Evolutionary conservation across 2,113 vertebrate species (phyloP), one percentile per base, ranked within the genome.

Genomic region (Loxodonta africana): DNA sequence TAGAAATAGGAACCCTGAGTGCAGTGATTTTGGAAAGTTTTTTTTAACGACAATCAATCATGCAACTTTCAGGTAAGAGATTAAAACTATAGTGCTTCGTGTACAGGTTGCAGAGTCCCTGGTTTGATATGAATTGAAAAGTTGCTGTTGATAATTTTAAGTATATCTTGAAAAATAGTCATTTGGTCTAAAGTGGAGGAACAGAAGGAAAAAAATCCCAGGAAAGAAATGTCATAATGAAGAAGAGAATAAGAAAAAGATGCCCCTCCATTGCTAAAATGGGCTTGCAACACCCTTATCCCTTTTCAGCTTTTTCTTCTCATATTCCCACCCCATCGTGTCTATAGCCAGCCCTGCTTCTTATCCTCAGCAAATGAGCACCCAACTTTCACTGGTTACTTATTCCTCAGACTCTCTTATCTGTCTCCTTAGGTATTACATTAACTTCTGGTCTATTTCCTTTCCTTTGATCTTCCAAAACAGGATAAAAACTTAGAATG

Each of bases 401-500:
- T 44, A 48, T 2, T 25, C 60, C 51, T 91, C 53, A 57, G 9
- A 74, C 6, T 2, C 37, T 37, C 51, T 92, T 71, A 48, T 25
- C 6, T 71, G 89, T 74, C 11, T 21, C 12, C 5, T 10, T 83
- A 62, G 69, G 18, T 74, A 80, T 18, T 33, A 44, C 26, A 6
- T 51, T 91, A 48, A 86, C 25, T 91, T 93, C 41, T 28, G 6
- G 5, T 80, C 41, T 60, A 57, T 74, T 93, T 89, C 30, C 46
- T 96, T 90, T 85, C 67, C 76, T 97, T 91, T 86, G 33, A 83
- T 89, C 53, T 97, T 97, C 41, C 73, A 76, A 90, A 95, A 80
- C 12, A 95, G 17, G 41, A 60, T 83, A 30, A 81, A 83, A 78
- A 83, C 48, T 46, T 81, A 37, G 62, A 96, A 18, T 28, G 28